These are phyloP conservation scores for Ploceus nigricollis DNA, from an alignment of 2,113 vertebrate species.

Conservation along the genomic window DNA sequence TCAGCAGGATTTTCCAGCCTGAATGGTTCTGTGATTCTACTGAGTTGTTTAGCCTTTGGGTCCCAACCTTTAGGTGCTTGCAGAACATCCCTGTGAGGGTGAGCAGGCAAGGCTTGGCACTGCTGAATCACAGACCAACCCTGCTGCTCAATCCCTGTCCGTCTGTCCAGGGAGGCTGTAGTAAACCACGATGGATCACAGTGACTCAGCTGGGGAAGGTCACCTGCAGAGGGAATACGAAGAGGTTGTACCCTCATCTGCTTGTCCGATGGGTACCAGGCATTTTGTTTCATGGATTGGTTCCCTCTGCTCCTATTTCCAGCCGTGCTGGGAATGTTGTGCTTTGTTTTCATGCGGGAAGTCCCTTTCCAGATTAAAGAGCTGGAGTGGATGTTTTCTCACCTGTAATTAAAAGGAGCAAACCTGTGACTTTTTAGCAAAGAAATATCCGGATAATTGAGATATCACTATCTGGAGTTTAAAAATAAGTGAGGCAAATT, in stretches of 20 bases:
- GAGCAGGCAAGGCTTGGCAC: background rate
- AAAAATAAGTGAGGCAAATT: background rate
- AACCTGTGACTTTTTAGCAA: background rate
- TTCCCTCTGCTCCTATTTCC: background rate
- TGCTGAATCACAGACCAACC: background rate
- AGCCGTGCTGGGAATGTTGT: accelerated
- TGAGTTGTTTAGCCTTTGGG: background rate
- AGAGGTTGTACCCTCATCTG: background rate
- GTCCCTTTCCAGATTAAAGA: background rate
- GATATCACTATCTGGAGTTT: background rate
- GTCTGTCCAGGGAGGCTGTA: accelerated
- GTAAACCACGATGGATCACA: accelerated
- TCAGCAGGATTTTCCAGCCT: background rate
- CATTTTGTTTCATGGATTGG: background rate
- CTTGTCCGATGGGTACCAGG: background rate
- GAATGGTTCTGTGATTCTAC: background rate
- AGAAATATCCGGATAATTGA: background rate
- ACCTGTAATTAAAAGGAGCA: background rate
- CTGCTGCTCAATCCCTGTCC: accelerated
- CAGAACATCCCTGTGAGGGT: background rate
- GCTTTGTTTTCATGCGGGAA: background rate
- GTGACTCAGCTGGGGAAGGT: background rate
- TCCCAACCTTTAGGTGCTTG: background rate
- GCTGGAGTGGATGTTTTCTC: background rate
- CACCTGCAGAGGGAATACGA: background rate